A percentile compares a stretch with the other conserved stretches of the same genome.
These are phyloP conservation scores for Holacanthus passer DNA, from an alignment of 2,113 vertebrate genomes.

Conservation along the genomic window DNA sequence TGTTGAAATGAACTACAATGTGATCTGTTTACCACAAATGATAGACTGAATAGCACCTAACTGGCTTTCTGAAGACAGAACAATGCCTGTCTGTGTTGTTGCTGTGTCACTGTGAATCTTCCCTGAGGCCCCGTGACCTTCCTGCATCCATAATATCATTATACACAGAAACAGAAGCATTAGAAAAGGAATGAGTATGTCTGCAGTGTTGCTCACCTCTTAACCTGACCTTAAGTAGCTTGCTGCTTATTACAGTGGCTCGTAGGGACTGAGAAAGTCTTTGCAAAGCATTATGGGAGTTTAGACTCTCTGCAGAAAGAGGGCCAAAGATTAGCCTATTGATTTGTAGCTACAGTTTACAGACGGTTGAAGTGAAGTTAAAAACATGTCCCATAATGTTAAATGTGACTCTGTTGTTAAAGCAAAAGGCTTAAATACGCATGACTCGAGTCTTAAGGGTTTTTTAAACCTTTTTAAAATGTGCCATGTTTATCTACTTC, in stretches of 20 bases:
- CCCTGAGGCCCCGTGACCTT: not conserved
- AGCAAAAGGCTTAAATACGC: accelerated
- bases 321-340: conserved; percentile 7
- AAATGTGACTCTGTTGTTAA: conserved; percentile 4
- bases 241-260: conserved; percentile 32
- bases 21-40: not conserved
- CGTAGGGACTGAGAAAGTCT: not conserved
- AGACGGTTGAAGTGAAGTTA: not conserved
- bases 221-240: conserved; percentile 79
- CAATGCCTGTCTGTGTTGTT: not conserved
- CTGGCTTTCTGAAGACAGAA: not conserved
- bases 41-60: not conserved
- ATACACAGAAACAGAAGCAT: not conserved
- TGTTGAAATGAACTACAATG: not conserved
- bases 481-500: not conserved
- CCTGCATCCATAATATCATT: conserved; percentile 20
- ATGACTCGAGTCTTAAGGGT: too few species aligned
- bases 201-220: conserved; percentile 29
- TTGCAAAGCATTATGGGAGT: conserved; percentile 48
- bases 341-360: not conserved
- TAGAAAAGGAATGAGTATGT: not conserved
- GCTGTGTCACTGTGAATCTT: conserved; percentile 6
- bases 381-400: not conserved
- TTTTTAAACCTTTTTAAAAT: not conserved
- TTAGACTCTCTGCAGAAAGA: not conserved